Evolutionary conservation across 1,140 invertebrate species (phyloP).

Genomic region (Sarcophaga peregrina): DNA sequence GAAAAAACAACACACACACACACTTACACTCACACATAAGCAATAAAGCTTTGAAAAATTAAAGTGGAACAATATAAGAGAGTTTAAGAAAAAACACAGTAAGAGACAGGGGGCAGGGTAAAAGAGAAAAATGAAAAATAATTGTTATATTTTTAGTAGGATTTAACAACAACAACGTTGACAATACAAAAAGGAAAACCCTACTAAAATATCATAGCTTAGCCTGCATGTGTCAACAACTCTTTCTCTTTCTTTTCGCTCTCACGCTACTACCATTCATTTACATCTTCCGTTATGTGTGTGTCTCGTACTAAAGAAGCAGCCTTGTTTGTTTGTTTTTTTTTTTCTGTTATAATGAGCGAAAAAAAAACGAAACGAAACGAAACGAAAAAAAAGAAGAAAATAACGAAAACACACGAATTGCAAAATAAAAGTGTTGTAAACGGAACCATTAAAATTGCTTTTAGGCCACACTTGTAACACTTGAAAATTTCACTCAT

Average conservation of each 20-base stretch:
- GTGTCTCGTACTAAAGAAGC: too few relatives aligned
- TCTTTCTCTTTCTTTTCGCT: not conserved
- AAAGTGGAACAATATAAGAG: conserved; percentile 25
- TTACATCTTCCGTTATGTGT: conserved; percentile 13
- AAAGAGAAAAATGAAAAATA: conserved; percentile 33
- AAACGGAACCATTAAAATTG: conserved; percentile 40
- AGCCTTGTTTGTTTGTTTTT: too few relatives aligned
- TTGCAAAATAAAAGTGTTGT: conserved; percentile 22
- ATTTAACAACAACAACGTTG: conserved; percentile 26
- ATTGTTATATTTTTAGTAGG: conserved; percentile 40
- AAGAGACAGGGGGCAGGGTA: not conserved
- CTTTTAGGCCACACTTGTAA: conserved; percentile 41
- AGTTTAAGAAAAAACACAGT: not conserved
- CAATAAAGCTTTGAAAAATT: conserved; percentile 7
- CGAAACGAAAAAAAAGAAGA: not conserved
- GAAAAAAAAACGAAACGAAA: not conserved
- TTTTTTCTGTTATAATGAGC: too few relatives aligned
- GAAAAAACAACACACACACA: not conserved
- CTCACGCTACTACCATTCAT: not conserved
- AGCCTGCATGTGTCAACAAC: conserved; percentile 33
- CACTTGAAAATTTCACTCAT: conserved; percentile 27
- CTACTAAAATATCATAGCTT: not conserved
- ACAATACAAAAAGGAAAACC: not conserved
- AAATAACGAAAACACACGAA: not conserved
- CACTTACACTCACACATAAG: not conserved